Percentiles rank a stretch among this genome's conserved stretches.
Evolutionary conservation across 2,888 invertebrate genomes (phyloP).

Genomic region (Megalurothrips usitatus): DNA sequence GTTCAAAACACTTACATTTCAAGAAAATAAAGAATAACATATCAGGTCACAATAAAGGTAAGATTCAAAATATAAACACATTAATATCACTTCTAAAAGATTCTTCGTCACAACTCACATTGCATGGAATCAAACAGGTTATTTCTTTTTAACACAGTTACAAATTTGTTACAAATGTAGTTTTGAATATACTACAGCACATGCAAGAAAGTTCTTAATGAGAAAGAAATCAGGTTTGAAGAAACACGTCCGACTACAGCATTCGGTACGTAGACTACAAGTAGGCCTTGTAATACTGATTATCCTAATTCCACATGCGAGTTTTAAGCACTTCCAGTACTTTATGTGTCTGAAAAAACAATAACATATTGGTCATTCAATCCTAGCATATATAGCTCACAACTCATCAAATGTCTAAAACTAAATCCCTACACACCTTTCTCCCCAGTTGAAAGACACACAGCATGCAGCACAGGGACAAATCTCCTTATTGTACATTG

Average conservation of each 20-base stretch:
- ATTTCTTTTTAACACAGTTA: neutral
- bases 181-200: neutral
- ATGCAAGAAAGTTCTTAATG: neutral
- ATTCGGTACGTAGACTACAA: constrained; percentile 18
- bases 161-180: neutral
- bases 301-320: constrained; percentile 4
- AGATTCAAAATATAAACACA: constrained; percentile 23
- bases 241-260: constrained; percentile 17
- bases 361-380: neutral
- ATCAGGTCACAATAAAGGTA: constrained; percentile 21
- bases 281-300: constrained; percentile 26
- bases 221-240: constrained; percentile 20
- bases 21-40: constrained; percentile 21
- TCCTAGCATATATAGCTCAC: no score
- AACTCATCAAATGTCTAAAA: no score
- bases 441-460: neutral
- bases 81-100: constrained; percentile 21
- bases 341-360: neutral
- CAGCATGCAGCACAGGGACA: neutral
- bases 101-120: neutral
- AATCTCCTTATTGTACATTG: neutral
- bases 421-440: neutral
- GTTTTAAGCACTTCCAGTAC: neutral
- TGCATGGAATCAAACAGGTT: neutral
- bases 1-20: constrained; percentile 15